Base-by-base conservation (phyloP, 2,113 vertebrate species). In the Polypterus bichir region DNA sequence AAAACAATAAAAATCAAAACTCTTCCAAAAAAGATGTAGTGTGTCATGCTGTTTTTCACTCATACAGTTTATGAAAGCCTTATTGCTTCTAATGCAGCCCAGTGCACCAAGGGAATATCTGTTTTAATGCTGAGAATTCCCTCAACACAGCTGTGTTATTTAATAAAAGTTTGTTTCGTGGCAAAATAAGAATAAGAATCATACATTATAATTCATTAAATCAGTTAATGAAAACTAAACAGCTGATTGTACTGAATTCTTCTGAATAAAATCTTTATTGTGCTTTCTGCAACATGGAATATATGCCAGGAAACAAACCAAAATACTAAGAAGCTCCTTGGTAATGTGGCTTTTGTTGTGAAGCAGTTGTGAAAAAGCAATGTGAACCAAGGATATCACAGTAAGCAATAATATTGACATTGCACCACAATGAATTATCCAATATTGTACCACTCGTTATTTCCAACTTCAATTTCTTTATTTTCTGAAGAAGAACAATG, bases 1-100 rank as follows among this genome's bases (percentile, higher is more conserved):
- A 27, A 57, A 53, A 48, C 7, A 62, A 66, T 58, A 68, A 44
- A 62, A 61, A 55, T 7, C 47, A 72, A 68, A 55, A 70, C 68
- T 77, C 81, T 79, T 85, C 79, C 79, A 83, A 84, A 85, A 83
- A 84, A 85, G 83, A 91, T 91, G 90, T 90, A 86, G 92, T 91
- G 91, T 94, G 92, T 93, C 94, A 97, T 98, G 93, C 93, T 95
- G 95, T 94, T 95, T 27, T 76, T 73, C 64, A 83, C 71, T 58
- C 77, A 69, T 71, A 77, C 70, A 53, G 44, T 9, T 71, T 64
- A 69, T 64, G 61, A 63, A 74, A 74, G 73, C 73, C 61, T 68
- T 52, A 54, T 46, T 65, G 64, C 57, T 66, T 3, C 61, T 64
- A 70, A 10, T 69, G 69, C 75, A 73, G 67, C 70, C 72, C 70